Evolutionary conservation across 2,113 vertebrate species (phyloP), one percentile per base, ranked within the genome.

Genomic region (Petroica traversi): DNA sequence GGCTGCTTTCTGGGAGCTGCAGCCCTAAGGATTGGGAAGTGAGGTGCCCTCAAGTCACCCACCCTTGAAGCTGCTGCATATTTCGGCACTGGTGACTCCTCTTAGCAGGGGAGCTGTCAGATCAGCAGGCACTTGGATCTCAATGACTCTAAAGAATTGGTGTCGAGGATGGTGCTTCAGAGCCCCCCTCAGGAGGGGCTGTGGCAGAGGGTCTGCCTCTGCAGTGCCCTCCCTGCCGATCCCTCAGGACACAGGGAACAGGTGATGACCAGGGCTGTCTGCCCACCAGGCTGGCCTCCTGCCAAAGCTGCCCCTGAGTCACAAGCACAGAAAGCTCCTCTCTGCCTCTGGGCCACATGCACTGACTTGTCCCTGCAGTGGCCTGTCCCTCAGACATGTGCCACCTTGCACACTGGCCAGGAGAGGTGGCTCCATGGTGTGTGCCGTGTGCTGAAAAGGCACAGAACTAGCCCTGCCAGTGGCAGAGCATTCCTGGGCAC

Each of bases 161-260:
- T 34, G 58, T 61, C 46, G n/a, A 66, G 40, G 55, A 38, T 3
- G 3, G 52, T 11, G 1, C 11, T 64, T 58, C 62, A 46, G 75
- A 69, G 41, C 23, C 18, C 1, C 1, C 28, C 18, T 48, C 1
- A 2, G 18, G 5, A 34, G 55, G 23, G 55, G 19, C 36, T 1
- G 0, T 0, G 1, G 87, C 63, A 69, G 24, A 59, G 18, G 51
- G n/a, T 62, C 80, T 87, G 57, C 52, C n/a, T 29, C 29, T 46
- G 23, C 17, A 11, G 12, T 24, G 15, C 5, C 29, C 24, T 91
- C 20, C 36, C 72, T 63, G 26, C 14, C 0, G 0, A 12, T 5
- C 31, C 40, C 36, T 75, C 1, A 2, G 57, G 43, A 40, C 51
- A 22, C 26, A 16, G 61, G 73, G 48, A 58, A 31, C 15, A 12